Evolutionary conservation across 2,797 vertebrate genomes (phyloP), one percentile per base, ranked within the genome.

Genomic region (Pogonophryne albipinna): DNA sequence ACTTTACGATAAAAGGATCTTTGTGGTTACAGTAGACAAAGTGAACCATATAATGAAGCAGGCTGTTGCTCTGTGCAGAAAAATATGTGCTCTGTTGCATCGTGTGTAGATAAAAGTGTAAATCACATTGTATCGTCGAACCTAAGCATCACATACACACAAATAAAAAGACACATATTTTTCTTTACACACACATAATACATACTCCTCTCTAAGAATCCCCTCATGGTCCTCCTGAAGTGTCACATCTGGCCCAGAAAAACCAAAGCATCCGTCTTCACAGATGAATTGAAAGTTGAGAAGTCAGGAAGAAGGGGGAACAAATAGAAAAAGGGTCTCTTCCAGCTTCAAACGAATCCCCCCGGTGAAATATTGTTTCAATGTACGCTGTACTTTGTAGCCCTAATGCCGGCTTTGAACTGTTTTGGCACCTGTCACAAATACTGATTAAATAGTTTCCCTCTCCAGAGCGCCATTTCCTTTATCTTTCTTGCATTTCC

Each of bases 351-450:
- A 90, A 91, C 65, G 16, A 90, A 84, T 89, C 75, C 81, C 85
- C 73, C 47, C 1, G 15, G 80, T 92, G 85, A 87, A 86, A 87
- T 90, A 91, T 87, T 85, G 87, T 90, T 87, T 89, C 74, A 75
- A 10, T 89, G 87, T 76, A 76, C 80, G 87, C 84, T 88, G 80
- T 83, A 82, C 81, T 89, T 87, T 91, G 84, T 85, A 87, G 79
- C 78, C 67, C 61, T 79, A 84, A 90, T 87, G 61, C 70, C 0
- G 27, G 65, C 86, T 89, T 90, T 91, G 86, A 89, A 89, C 85
- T 82, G 72, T 86, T 91, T 92, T 92, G 89, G 83, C 91, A 92
- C 86, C 89, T 90, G 91, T 91, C 92, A 91, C 79, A 79, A 86
- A 79, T 75, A 68, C 82, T 81, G 85, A 91, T 85, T 77, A 86